Base-by-base conservation (phyloP, 2,888 invertebrate species). In the Sycophila texana region DNA sequence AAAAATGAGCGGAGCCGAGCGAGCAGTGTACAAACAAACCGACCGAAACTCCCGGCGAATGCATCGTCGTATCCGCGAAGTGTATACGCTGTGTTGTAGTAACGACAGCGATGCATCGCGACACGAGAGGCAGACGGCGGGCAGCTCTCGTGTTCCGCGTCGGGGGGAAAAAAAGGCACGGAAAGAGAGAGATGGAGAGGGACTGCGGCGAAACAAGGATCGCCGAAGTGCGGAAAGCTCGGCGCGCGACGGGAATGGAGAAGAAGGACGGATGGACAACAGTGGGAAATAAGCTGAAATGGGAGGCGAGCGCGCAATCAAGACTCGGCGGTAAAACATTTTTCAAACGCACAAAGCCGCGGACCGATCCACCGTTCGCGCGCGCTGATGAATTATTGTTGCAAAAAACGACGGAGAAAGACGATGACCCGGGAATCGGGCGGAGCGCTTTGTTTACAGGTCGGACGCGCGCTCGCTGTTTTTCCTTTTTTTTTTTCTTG, bases 321-420 rank as follows among this genome's bases (percentile, higher is more conserved):
- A 39, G 77, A 81, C 76, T 70, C 61, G 80, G 81, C 82, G 77
- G 84, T 84, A 84, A 84, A 84, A 84, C 85, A 87, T 85, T 86
- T 86, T 85, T 83, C 84, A 84, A 83, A 80, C 74, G 82, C 53
- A 49, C 81, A 83, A 85, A 85, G 84, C 84, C 66, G 84, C 82
- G 82, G 83, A 80, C 81, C 81, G 82, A 82, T 82, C 77, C 70
- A 61, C 80, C 70, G 77, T n/a, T 4, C 74, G 77, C 77, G 20
- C n/a, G 22, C 68, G 77, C 75, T 76, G 82, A 84, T 84, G 84
- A 86, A 85, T 85, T 85, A 85, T 85, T 82, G 82, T 81, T 79
- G 82, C 79, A 80, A 83, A 84, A 85, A 81, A 71, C 3, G 72
- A 71, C 61, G 53, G 58, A 70, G 81, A 80, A 65, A 74, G 77